phyloP scores from a whole-genome alignment of 2,113 vertebrate genomes.

The Zapornia atra region DNA sequence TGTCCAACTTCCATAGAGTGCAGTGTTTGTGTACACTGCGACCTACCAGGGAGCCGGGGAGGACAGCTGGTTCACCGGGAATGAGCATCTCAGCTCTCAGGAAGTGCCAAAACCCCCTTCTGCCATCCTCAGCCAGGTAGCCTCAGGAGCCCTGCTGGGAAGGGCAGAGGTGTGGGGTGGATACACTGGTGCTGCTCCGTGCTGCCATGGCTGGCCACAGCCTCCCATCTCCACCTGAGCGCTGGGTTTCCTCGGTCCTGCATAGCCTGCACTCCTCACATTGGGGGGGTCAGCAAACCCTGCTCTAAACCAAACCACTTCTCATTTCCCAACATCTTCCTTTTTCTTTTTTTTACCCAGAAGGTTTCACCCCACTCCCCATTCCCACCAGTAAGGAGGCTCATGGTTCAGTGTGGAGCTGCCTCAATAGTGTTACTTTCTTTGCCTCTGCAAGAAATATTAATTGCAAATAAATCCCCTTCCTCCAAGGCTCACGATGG shows the following conservation, averaged over 20 bases:
- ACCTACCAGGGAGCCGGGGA: neutral
- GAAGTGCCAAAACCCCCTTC: neutral
- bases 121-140: neutral
- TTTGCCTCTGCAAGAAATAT: conserved; percentile 53
- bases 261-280: neutral
- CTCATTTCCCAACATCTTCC: neutral
- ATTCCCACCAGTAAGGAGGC: neutral
- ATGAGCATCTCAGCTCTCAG: fast-evolving
- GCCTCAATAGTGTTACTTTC: conserved; percentile 20
- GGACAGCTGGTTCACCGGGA: neutral
- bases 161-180: neutral
- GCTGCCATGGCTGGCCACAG: fast-evolving
- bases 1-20: conserved; percentile 22
- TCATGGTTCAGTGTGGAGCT: neutral
- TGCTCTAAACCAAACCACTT: neutral
- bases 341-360: neutral
- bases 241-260: neutral
- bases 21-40: conserved; percentile 14
- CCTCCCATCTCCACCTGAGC: neutral
- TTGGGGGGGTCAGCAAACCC: neutral
- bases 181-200: fast-evolving
- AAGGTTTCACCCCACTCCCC: neutral
- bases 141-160: neutral
- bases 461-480: conserved; percentile 64
- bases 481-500: conserved; percentile 54